These are phyloP conservation scores for Epistrophe grossulariae DNA, from an alignment of 2,888 invertebrate genomes.

Conservation along the genomic window DNA sequence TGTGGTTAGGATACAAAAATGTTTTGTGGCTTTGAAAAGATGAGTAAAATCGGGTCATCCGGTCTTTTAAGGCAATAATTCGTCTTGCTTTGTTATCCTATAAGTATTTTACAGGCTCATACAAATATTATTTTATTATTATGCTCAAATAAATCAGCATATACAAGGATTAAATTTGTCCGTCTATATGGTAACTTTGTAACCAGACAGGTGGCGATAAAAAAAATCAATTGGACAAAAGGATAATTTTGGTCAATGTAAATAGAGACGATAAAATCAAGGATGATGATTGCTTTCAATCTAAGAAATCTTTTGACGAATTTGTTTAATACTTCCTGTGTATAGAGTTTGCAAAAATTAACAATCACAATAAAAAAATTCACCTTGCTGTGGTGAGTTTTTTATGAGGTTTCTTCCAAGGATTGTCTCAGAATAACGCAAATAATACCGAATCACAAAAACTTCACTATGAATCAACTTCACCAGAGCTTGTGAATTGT, in stretches of 20 bases:
- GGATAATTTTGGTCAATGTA: background rate
- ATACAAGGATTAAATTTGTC: background rate
- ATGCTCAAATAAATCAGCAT: conserved; percentile 33
- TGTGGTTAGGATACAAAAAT: conserved; percentile 11
- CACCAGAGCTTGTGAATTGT: too few species aligned
- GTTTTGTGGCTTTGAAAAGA: conserved; percentile 15
- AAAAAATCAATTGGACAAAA: background rate
- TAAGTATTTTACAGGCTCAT: conserved; percentile 21
- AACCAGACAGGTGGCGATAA: background rate
- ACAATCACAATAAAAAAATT: too few species aligned
- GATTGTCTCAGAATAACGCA: too few species aligned
- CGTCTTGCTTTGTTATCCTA: conserved; percentile 8
- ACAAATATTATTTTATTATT: conserved; percentile 14
- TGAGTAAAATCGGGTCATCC: conserved; percentile 52
- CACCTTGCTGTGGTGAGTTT: too few species aligned
- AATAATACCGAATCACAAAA: too few species aligned
- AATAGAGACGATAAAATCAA: background rate
- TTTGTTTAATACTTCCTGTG: background rate
- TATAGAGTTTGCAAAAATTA: too few species aligned
- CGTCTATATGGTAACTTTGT: background rate
- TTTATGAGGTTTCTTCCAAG: too few species aligned
- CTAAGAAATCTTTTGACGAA: background rate
- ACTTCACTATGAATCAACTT: too few species aligned
- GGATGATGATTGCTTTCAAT: background rate
- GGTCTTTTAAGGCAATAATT: conserved; percentile 43